These are phyloP conservation scores for Laticauda laticaudata DNA, from an alignment of 2,113 vertebrate species.

Conservation along the genomic window DNA sequence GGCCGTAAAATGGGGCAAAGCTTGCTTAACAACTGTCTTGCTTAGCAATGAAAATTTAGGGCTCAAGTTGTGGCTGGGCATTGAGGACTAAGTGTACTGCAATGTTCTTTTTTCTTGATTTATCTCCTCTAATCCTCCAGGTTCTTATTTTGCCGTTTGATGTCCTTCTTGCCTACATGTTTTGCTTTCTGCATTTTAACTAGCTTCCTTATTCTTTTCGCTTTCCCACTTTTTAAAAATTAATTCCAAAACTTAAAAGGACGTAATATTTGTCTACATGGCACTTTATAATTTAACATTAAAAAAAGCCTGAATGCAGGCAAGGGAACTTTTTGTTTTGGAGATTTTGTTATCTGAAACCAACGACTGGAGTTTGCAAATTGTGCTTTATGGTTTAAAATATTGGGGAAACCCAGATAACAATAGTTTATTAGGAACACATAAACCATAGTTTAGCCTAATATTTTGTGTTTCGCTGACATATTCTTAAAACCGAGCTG, in stretches of 20 bases:
- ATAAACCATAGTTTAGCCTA: neutral
- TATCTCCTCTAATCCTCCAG: neutral
- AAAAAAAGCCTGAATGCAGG: neutral
- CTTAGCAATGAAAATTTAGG: neutral
- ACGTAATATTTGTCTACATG: too few relatives aligned
- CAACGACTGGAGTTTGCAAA: neutral
- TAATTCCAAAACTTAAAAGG: neutral
- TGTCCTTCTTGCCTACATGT: neutral
- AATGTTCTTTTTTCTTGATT: neutral
- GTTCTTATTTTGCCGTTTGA: neutral
- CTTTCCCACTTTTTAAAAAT: neutral
- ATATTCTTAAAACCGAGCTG: neutral
- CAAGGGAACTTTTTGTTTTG: neutral
- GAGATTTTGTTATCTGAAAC: neutral
- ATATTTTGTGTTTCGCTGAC: neutral
- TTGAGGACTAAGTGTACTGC: neutral
- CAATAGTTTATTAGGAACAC: neutral
- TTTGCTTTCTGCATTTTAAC: neutral
- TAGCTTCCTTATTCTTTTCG: neutral
- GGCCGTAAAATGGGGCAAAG: neutral
- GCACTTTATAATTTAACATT: neutral
- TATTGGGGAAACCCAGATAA: neutral
- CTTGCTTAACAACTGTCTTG: neutral
- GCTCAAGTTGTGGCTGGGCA: neutral
- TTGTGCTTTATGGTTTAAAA: neutral